These are phyloP conservation scores for Cabera pusaria DNA, from an alignment of 2,888 invertebrate genomes.

Conservation along the genomic window DNA sequence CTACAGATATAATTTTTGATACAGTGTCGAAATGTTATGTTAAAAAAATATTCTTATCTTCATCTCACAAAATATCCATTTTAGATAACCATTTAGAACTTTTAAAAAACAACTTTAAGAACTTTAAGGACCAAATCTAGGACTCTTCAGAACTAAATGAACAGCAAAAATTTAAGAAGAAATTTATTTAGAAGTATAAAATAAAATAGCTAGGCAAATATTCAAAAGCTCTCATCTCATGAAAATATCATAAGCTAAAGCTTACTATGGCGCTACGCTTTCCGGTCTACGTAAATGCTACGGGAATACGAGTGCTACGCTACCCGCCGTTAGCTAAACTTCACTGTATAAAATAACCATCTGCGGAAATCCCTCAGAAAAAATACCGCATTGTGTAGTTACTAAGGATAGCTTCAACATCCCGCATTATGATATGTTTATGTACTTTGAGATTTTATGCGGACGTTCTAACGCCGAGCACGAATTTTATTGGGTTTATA, in stretches of 20 bases:
- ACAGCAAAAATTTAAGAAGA: no score
- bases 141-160: no score
- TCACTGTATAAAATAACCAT: slow-evolving; percentile 82
- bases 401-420: slow-evolving; percentile 44
- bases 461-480: slow-evolving; percentile 80
- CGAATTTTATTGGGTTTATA: slow-evolving; percentile 82
- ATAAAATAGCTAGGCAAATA: no score
- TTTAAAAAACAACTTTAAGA: no score
- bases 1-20: no score
- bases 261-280: slow-evolving; percentile 22
- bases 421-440: slow-evolving; percentile 83
- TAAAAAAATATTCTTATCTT: no score
- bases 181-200: no score
- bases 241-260: slow-evolving; percentile 10
- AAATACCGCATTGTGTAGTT: slow-evolving; percentile 78
- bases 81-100: no score
- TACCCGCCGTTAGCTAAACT: slow-evolving; percentile 68
- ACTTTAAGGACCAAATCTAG: no score
- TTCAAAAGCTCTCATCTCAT: no score
- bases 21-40: no score
- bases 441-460: slow-evolving; percentile 82
- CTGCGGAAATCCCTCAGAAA: slow-evolving; percentile 72
- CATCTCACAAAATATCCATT: no score
- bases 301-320: slow-evolving; percentile 35
- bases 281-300: slow-evolving; percentile 42